These are phyloP conservation scores for Cygnus buccinator DNA, from an alignment of 2,113 vertebrate genomes.

Conservation along the genomic window DNA sequence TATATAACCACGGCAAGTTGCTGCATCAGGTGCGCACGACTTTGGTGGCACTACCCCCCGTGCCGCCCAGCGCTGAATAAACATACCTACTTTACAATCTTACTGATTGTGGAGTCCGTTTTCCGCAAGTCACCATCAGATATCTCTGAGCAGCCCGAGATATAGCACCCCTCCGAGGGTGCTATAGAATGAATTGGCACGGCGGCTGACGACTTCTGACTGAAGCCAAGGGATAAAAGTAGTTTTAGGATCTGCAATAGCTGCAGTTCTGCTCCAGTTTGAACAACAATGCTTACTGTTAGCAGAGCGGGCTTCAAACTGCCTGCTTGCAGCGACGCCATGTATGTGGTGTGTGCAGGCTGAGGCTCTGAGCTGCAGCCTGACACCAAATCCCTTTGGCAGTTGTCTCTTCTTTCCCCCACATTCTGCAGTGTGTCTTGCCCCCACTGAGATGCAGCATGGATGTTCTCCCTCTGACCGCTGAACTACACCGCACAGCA, in stretches of 20 bases:
- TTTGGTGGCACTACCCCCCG: too few relatives aligned
- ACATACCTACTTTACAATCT: too few relatives aligned
- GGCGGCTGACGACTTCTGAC: not conserved
- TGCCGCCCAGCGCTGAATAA: too few relatives aligned
- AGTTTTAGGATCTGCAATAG: not conserved
- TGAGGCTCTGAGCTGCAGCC: not conserved
- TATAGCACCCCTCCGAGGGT: not conserved
- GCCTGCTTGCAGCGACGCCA: not conserved
- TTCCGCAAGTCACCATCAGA: too few relatives aligned
- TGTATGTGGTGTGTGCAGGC: not conserved
- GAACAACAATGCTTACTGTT: not conserved
- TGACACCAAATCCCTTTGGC: not conserved
- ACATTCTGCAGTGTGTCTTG: not conserved
- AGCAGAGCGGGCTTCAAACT: not conserved
- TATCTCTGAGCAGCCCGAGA: not conserved
- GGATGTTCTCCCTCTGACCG: not conserved
- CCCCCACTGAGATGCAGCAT: not conserved
- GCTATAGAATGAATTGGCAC: not conserved
- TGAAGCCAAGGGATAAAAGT: not conserved
- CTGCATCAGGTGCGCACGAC: too few relatives aligned
- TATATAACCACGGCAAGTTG: too few relatives aligned
- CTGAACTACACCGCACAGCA: not conserved
- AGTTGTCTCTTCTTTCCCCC: accelerated
- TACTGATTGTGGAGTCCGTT: too few relatives aligned
- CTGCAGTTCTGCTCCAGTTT: not conserved